These are phyloP conservation scores for Pogonocichla stellata DNA, from an alignment of 2,113 vertebrate species.

Conservation along the genomic window DNA sequence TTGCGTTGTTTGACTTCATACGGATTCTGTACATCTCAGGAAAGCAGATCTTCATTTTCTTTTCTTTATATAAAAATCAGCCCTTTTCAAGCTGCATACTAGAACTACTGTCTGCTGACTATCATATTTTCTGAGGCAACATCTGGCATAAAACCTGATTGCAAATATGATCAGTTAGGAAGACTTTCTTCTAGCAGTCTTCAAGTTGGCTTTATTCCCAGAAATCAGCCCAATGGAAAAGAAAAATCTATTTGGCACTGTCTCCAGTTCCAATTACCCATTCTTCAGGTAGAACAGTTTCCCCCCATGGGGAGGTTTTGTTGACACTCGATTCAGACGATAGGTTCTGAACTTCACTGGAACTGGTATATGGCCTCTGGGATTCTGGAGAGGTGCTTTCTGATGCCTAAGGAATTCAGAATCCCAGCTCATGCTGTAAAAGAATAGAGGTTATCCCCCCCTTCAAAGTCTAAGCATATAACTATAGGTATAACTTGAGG, in stretches of 20 bases:
- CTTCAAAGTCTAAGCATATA: background rate
- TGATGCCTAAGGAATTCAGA: background rate
- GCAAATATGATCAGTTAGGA: constrained; percentile 48
- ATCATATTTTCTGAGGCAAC: constrained; percentile 19
- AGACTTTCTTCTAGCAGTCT: constrained; percentile 44
- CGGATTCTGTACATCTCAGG: background rate
- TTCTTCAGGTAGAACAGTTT: background rate
- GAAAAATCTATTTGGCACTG: constrained; percentile 7
- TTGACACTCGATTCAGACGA: background rate
- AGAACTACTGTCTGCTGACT: constrained; percentile 14
- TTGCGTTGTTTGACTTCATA: background rate
- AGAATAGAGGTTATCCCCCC: background rate
- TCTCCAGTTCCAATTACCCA: background rate
- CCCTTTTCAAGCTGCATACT: background rate
- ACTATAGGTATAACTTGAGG: background rate
- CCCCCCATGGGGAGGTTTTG: background rate
- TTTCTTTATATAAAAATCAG: background rate
- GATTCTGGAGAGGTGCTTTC: background rate
- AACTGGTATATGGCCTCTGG: background rate
- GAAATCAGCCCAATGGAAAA: constrained; percentile 17
- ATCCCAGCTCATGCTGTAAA: background rate
- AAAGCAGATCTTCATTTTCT: constrained; percentile 7
- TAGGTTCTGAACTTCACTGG: background rate
- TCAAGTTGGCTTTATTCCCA: constrained; percentile 51
- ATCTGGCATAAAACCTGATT: constrained; percentile 59